Evolutionary conservation across 2,888 invertebrate species (phyloP).

Genomic region (Coremacera marginata): DNA sequence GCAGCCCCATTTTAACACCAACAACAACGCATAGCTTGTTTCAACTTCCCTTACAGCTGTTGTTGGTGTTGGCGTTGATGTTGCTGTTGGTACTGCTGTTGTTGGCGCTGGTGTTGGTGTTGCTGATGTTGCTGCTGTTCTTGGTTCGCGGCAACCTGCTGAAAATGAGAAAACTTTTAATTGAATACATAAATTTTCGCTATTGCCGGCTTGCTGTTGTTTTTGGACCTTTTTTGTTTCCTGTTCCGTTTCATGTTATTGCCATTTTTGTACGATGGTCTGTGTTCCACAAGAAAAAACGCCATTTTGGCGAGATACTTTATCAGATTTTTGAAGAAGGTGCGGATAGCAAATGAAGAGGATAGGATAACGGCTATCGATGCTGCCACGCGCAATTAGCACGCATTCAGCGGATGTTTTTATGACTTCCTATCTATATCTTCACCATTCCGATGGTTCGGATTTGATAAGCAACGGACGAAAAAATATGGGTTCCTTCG

Average conservation of each 20-base stretch:
- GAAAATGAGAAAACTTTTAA: slow-evolving; percentile 49
- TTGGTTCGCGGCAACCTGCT: slow-evolving; percentile 42
- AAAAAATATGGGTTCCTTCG: too few species aligned
- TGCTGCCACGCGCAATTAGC: slow-evolving; percentile 17
- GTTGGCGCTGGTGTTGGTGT: slow-evolving; percentile 48
- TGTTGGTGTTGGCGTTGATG: slow-evolving; percentile 17
- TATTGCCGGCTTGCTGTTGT: slow-evolving; percentile 35
- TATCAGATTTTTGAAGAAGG: background rate
- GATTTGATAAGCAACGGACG: too few species aligned
- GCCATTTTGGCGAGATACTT: background rate
- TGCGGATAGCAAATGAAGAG: background rate
- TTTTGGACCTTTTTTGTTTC: slow-evolving; percentile 4
- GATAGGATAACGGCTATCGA: background rate
- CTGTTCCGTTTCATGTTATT: background rate
- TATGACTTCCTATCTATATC: background rate
- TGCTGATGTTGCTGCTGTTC: slow-evolving; percentile 48
- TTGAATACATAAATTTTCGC: slow-evolving; percentile 49
- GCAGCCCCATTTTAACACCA: slow-evolving; percentile 58
- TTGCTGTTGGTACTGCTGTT: slow-evolving; percentile 21
- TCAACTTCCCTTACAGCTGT: background rate
- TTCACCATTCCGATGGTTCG: too few species aligned
- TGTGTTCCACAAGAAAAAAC: too few species aligned
- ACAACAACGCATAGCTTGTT: slow-evolving; percentile 35
- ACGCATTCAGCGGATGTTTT: background rate
- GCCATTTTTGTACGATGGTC: background rate